Conservation (phyloP, 2,113 vertebrate genomes). For the Myodes glareolus region DNA sequence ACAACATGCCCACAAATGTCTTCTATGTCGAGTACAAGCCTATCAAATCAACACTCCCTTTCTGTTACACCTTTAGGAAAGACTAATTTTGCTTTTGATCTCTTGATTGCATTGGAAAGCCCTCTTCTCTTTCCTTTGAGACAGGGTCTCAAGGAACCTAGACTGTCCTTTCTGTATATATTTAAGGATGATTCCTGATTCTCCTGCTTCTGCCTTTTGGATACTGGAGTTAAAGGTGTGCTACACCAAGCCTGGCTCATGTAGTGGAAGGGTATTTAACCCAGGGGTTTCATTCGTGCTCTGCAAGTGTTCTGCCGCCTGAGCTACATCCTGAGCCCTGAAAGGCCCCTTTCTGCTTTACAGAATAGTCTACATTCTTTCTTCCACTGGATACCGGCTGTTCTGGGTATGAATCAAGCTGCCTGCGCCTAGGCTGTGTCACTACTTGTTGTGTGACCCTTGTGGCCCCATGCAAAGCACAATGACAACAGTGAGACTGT, state of each 20-base stretch:
- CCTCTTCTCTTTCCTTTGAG: not conserved
- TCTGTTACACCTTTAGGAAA: not conserved
- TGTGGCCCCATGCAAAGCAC: not conserved
- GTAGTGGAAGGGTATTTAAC: not conserved
- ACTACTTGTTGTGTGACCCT: not conserved
- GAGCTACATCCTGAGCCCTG: not conserved
- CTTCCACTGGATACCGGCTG: not conserved
- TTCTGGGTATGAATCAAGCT: accelerated
- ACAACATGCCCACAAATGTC: not conserved
- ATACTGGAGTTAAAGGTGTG: not conserved
- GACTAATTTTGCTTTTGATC: not conserved
- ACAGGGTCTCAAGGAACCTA: not conserved
- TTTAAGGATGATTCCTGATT: not conserved
- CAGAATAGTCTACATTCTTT: not conserved
- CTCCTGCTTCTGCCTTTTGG: not conserved
- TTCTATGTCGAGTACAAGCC: not conserved
- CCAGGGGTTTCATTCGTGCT: not conserved
- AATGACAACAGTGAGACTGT: not conserved
- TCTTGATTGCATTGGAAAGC: not conserved
- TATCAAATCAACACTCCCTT: not conserved
- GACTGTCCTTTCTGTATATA: not conserved
- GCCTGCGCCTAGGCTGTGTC: not conserved
- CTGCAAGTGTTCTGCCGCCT: not conserved
- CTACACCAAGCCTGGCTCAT: not conserved
- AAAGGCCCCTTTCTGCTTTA: not conserved